A percentile compares a stretch with the other conserved stretches of the same genome.
Evolutionary conservation across 1,140 invertebrate genomes (phyloP).

Genomic region (Forficula auricularia): DNA sequence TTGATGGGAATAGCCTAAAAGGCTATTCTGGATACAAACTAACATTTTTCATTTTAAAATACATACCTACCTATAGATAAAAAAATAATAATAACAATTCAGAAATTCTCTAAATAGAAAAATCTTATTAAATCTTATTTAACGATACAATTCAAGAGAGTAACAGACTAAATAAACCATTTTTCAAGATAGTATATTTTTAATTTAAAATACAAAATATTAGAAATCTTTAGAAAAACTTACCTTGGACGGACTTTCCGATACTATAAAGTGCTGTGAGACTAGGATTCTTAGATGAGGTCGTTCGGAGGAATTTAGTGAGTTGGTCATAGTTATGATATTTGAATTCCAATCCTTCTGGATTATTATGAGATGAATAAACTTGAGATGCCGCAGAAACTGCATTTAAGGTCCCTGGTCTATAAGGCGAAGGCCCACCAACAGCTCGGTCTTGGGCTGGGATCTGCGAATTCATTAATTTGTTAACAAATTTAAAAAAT

Average conservation of each 20-base stretch:
- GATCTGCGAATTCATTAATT: background rate
- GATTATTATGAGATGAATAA: background rate
- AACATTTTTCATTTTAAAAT: no score
- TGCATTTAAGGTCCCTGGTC: background rate
- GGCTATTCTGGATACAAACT: no score
- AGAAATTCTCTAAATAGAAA: no score
- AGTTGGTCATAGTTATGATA: slow-evolving; percentile 82
- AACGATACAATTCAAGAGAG: no score
- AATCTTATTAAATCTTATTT: no score
- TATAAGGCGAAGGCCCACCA: background rate
- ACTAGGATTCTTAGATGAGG: slow-evolving; percentile 61
- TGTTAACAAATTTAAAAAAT: background rate
- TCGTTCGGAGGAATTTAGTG: slow-evolving; percentile 60
- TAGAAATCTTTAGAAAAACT: slow-evolving; percentile 8
- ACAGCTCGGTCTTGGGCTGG: background rate
- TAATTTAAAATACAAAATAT: no score
- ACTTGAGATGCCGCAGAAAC: background rate
- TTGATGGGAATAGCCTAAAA: no score
- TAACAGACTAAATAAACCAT: no score
- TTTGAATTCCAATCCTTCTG: slow-evolving; percentile 44
- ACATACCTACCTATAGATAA: no score
- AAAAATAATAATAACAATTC: no score
- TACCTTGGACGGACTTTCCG: slow-evolving; percentile 82
- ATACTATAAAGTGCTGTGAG: slow-evolving; percentile 79
- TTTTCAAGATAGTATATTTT: no score